Conservation (phyloP, 1,140 invertebrate species). For the Meloidogyne hapla region DNA sequence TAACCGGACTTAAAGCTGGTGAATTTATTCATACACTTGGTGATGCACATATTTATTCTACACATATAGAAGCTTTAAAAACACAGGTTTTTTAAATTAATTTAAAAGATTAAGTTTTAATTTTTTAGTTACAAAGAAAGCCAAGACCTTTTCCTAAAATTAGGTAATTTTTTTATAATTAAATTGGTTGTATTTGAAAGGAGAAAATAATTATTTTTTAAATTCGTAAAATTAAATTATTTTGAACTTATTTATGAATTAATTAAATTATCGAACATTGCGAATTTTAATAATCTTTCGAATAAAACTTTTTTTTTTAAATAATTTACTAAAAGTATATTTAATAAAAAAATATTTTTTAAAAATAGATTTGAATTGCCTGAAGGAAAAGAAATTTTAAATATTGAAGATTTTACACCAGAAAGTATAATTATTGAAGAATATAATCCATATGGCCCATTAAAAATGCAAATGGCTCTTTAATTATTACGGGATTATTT, state of each 20-base stretch:
- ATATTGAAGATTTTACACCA: slow-evolving; percentile 78
- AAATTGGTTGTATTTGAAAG: background rate
- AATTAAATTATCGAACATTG: too few relatives aligned
- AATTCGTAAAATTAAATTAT: too few relatives aligned
- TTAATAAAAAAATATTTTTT: too few relatives aligned
- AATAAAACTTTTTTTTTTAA: too few relatives aligned
- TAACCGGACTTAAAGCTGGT: slow-evolving; percentile 83
- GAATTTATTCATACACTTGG: slow-evolving; percentile 95
- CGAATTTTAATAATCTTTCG: too few relatives aligned
- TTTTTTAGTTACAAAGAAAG: slow-evolving; percentile 71
- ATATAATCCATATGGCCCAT: slow-evolving; percentile 86
- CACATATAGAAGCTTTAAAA: slow-evolving; percentile 82
- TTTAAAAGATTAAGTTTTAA: slow-evolving; percentile 27
- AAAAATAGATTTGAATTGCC: slow-evolving; percentile 68
- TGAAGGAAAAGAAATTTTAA: slow-evolving; percentile 65
- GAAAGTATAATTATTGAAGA: slow-evolving; percentile 83
- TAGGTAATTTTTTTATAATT: slow-evolving; percentile 31
- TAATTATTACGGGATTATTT: slow-evolving; percentile 66
- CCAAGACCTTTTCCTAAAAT: slow-evolving; percentile 76
- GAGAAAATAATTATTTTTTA: background rate
- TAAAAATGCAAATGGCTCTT: slow-evolving; percentile 94
- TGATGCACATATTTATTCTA: slow-evolving; percentile 92
- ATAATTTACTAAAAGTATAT: too few relatives aligned
- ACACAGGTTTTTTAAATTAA: slow-evolving; percentile 71
- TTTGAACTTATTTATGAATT: too few relatives aligned